phyloP scores from a whole-genome alignment of 2,797 vertebrate species.

The Yasuhikotakia modesta region DNA sequence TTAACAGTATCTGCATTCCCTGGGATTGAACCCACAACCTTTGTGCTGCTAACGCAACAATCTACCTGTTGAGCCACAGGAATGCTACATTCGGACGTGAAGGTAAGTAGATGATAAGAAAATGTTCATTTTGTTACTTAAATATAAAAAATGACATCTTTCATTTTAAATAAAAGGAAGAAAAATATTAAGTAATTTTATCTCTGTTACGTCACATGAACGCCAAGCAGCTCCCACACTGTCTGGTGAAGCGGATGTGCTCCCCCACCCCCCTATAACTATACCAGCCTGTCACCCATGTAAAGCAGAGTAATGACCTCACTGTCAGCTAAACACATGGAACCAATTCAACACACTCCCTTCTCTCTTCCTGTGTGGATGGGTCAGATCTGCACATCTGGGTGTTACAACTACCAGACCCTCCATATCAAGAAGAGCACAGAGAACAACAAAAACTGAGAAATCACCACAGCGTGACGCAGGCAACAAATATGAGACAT shows the following conservation, averaged over 20 bases:
- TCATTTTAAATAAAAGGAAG: no score
- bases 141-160: no score
- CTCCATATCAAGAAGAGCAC: constrained; percentile 48
- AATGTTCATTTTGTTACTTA: no score
- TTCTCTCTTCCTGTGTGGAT: constrained; percentile 68
- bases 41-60: no score
- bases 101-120: no score
- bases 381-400: constrained; percentile 70
- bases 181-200: neutral
- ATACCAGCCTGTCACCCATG: constrained; percentile 39
- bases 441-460: constrained; percentile 64
- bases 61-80: no score
- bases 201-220: neutral
- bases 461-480: constrained; percentile 62
- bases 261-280: constrained; percentile 1
- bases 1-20: no score
- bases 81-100: no score
- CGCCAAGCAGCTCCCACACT: constrained; percentile 26
- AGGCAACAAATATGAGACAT: constrained; percentile 55
- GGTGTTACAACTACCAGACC: constrained; percentile 62
- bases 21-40: no score
- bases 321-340: constrained; percentile 74
- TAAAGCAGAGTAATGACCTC: constrained; percentile 70
- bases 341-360: constrained; percentile 74
- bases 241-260: constrained; percentile 10